These are phyloP conservation scores for Stomatorhinus ivindoensis DNA, from an alignment of 2,113 vertebrate species.

Conservation along the genomic window DNA sequence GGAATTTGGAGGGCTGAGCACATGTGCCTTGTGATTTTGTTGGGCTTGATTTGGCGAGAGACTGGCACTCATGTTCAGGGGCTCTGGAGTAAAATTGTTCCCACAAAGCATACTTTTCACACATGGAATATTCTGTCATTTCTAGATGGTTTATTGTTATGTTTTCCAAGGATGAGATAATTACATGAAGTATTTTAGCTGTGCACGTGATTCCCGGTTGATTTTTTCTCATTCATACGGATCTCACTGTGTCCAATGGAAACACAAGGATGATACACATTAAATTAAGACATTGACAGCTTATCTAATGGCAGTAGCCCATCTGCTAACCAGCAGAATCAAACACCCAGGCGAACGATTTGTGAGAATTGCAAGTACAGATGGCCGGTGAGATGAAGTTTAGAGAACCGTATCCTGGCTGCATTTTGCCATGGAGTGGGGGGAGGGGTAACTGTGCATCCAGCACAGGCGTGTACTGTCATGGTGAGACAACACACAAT, in stretches of 20 bases:
- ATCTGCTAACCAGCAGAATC: slow-evolving; percentile 57
- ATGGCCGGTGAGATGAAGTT: slow-evolving; percentile 64
- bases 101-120: not conserved
- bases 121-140: not conserved
- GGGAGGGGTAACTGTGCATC: not conserved
- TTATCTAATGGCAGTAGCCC: slow-evolving; percentile 26
- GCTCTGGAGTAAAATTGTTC: not conserved
- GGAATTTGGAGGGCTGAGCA: slow-evolving; percentile 25
- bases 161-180: not conserved
- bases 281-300: slow-evolving; percentile 38
- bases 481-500: not conserved
- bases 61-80: not conserved
- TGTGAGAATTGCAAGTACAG: slow-evolving; percentile 55
- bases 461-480: not conserved
- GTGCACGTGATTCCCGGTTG: not conserved
- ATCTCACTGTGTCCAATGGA: not conserved
- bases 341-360: slow-evolving; percentile 57
- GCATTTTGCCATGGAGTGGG: slow-evolving; percentile 33
- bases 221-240: not conserved
- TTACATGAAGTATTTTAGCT: not conserved
- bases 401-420: slow-evolving; percentile 63
- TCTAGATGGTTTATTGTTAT: not conserved
- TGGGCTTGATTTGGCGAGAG: not conserved
- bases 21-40: slow-evolving; percentile 20
- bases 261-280: slow-evolving; percentile 37